Conservation (phyloP, 2,888 invertebrate species). For the Athalia circularis region DNA sequence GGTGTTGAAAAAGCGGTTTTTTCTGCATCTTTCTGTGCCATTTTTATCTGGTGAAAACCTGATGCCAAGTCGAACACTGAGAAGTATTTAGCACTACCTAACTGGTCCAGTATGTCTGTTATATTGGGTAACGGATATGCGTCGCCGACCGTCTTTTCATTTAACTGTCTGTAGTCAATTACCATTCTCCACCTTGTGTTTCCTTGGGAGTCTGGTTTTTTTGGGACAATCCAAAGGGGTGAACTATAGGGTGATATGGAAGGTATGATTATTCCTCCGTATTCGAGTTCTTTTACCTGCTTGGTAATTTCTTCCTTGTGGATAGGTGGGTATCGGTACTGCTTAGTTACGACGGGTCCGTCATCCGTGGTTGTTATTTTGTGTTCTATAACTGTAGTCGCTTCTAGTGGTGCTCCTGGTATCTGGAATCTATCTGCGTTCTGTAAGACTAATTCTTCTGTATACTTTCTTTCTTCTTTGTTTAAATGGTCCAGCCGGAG, state of each 20-base stretch:
- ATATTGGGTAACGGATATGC: conserved; percentile 61
- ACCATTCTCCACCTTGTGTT: conserved; percentile 64
- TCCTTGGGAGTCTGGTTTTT: conserved; percentile 64
- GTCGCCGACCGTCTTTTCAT: conserved; percentile 62
- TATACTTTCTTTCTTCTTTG: too few species aligned
- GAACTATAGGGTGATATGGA: conserved; percentile 65
- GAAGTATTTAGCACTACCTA: conserved; percentile 55
- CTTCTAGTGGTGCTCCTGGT: conserved; percentile 49
- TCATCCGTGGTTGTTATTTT: conserved; percentile 40
- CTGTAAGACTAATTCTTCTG: too few species aligned
- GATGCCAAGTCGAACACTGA: conserved; percentile 59
- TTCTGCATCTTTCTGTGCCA: conserved; percentile 51
- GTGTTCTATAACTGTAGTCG: conserved; percentile 39
- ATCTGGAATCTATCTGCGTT: too few species aligned
- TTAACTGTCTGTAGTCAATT: conserved; percentile 60
- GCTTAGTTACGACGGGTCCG: conserved; percentile 16
- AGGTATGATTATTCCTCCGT: conserved; percentile 63
- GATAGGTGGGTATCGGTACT: conserved; percentile 56
- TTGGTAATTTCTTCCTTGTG: conserved; percentile 60
- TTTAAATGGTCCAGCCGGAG: too few species aligned
- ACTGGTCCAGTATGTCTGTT: conserved; percentile 54
- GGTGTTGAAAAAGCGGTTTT: conserved; percentile 63
- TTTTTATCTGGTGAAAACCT: conserved; percentile 60
- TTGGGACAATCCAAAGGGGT: conserved; percentile 67
- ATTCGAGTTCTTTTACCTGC: conserved; percentile 61